Percentiles rank a stretch among this genome's conserved stretches.
Conservation (phyloP, 2,888 invertebrate genomes). For the Carpatolechia fugitivella region DNA sequence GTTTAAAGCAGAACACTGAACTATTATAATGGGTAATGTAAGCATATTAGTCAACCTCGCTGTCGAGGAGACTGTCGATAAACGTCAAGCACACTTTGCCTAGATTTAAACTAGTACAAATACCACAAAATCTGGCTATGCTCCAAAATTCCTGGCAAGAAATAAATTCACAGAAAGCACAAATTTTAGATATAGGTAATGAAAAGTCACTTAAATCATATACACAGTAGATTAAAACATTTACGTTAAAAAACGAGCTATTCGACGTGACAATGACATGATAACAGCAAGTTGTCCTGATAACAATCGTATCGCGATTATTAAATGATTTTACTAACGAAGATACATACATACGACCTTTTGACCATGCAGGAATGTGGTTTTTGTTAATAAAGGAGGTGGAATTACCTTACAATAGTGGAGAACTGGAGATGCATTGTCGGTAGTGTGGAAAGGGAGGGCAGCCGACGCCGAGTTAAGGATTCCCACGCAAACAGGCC, state of each 20-base stretch:
- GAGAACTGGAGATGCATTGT: slow-evolving; percentile 17
- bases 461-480: slow-evolving; percentile 33
- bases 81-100: slow-evolving; percentile 23
- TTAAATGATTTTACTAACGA: not conserved
- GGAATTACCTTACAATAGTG: slow-evolving; percentile 13
- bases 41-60: not conserved
- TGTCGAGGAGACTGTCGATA: not conserved
- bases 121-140: slow-evolving; percentile 42
- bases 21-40: too few species aligned
- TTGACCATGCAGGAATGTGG: not conserved
- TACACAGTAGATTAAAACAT: slow-evolving; percentile 10
- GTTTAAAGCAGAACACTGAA: too few species aligned
- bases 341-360: not conserved
- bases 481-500: slow-evolving; percentile 62
- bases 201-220: not conserved
- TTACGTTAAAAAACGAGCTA: not conserved
- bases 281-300: slow-evolving; percentile 14
- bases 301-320: slow-evolving; percentile 7
- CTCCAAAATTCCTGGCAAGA: slow-evolving; percentile 39
- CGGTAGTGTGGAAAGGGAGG: slow-evolving; percentile 46
- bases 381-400: slow-evolving; percentile 1
- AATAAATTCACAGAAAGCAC: slow-evolving; percentile 20
- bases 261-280: slow-evolving; percentile 1
- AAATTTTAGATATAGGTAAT: not conserved
- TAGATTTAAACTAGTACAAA: slow-evolving; percentile 40